Base-by-base conservation (phyloP, 2,113 vertebrate genomes). In the Bambusicola thoracicus region DNA sequence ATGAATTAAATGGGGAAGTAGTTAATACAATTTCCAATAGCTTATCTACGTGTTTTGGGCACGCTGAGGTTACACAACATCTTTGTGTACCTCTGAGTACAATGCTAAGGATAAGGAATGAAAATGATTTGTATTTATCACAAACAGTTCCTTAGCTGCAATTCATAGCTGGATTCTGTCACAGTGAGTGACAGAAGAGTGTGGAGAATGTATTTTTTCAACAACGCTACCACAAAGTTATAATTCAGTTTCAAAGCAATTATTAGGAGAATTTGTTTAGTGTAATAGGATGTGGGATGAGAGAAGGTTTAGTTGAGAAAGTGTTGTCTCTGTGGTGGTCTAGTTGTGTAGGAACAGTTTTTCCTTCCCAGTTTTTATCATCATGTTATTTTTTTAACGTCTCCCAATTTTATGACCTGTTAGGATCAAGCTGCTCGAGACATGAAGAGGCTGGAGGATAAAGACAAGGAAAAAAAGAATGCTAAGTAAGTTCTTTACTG, bases 371-470 rank as follows among this genome's bases (percentile, higher is more conserved):
- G 9, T 49, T 78, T 88, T 92, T 93, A 78, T 76, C 36, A n/a
- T 74, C 70, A 72, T 92, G 73, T 19, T 25, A 29, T 77, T 36
- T 94, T 95, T 96, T 70, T 86, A 85, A 90, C 14, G 1, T 59
- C 10, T 46, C 46, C 30, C 46, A 69, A 79, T 93, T 89, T 97
- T 97, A 81, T 97, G 81, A 94, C 95, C 95, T 72, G 16, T 92
- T 95, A 99, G 99, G 98, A 98, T 97, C 99, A 99, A 98, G 99
- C 99, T 41, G 99, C 99, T 91, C 98, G 98, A 97, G 99, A 99
- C 88, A 99, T 99, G 99, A 99, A 98, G 96, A 99, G 98, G 94
- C 98, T 99, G 2, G 99, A 99, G 97, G 99, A 99, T 81, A 99
- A 99, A 94, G 99, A 99, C 96, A 99, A 99, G 85, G 99, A 99